Conservation (phyloP, 1,140 invertebrate species). For the Drosophila kohkoa region DNA sequence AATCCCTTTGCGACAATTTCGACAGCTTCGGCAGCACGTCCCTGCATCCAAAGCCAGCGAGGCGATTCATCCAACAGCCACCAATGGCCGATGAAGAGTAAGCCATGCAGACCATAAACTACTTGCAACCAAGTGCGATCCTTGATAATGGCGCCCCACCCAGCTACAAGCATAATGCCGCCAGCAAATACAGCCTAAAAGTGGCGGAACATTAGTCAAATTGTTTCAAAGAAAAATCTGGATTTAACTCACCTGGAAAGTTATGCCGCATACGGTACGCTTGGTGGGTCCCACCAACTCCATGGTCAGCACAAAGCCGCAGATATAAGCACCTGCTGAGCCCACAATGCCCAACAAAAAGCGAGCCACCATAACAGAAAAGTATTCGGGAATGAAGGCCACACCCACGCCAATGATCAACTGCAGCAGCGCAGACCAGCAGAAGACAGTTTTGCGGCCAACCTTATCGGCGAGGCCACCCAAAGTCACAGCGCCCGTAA, state of each 20-base stretch:
- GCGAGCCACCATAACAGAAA: constrained; percentile 88
- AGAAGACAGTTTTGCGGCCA: constrained; percentile 93
- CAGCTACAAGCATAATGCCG: constrained; percentile 93
- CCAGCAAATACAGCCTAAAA: constrained; percentile 89
- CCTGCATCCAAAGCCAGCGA: constrained; percentile 93
- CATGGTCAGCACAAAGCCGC: constrained; percentile 94
- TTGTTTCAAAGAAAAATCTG: not conserved
- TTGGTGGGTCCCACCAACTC: constrained; percentile 93
- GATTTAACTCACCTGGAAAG: constrained; percentile 87
- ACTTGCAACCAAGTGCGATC: constrained; percentile 92
- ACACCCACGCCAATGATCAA: constrained; percentile 89
- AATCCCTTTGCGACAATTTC: constrained; percentile 90
- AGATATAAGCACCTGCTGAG: constrained; percentile 93
- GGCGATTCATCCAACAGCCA: constrained; percentile 95
- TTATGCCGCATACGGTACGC: constrained; percentile 92
- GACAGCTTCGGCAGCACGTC: constrained; percentile 89
- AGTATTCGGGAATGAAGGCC: constrained; percentile 91
- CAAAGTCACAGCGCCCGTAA: constrained; percentile 93
- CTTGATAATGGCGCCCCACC: constrained; percentile 92
- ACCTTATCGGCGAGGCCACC: constrained; percentile 94
- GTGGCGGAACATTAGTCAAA: not conserved
- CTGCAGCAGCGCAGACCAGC: constrained; percentile 90
- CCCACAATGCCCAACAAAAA: constrained; percentile 93
- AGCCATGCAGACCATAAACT: constrained; percentile 91
- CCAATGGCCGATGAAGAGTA: constrained; percentile 91